Percentiles rank a stretch among this genome's conserved stretches.
phyloP scores from a whole-genome alignment of 2,113 vertebrate genomes.

The Colaptes auratus region DNA sequence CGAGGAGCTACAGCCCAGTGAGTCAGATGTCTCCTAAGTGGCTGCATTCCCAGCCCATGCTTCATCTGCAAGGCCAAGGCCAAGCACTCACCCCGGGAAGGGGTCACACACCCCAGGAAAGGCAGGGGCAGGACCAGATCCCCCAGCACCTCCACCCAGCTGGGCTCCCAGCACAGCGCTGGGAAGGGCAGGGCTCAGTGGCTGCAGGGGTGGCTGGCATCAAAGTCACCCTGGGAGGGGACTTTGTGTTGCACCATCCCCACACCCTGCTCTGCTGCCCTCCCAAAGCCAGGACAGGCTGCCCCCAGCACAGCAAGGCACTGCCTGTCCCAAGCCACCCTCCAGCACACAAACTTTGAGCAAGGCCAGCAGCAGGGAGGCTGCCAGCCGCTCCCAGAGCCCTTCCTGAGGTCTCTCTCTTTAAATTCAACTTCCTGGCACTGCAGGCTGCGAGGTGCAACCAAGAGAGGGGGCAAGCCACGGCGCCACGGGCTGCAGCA shows the following conservation, averaged over 20 bases:
- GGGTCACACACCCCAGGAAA: not conserved
- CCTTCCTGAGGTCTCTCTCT: not conserved
- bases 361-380: fast-evolving
- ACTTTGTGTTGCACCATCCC: fast-evolving
- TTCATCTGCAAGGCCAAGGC: not conserved
- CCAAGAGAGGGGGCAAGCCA: not conserved
- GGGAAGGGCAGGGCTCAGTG: not conserved
- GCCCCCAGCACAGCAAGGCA: not conserved
- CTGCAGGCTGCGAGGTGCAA: not conserved
- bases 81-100: not conserved
- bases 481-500: not conserved
- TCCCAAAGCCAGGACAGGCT: fast-evolving
- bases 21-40: fast-evolving
- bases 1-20: not conserved
- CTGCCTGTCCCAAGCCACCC: not conserved
- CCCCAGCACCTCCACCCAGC: not conserved
- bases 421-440: not conserved
- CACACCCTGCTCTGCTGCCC: fast-evolving
- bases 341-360: not conserved
- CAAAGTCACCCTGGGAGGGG: not conserved
- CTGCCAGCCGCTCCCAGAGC: not conserved
- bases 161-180: not conserved
- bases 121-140: not conserved
- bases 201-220: not conserved
- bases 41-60: not conserved